Evolutionary conservation across 2,113 vertebrate genomes (phyloP).

Genomic region (Dasyornis broadbenti): DNA sequence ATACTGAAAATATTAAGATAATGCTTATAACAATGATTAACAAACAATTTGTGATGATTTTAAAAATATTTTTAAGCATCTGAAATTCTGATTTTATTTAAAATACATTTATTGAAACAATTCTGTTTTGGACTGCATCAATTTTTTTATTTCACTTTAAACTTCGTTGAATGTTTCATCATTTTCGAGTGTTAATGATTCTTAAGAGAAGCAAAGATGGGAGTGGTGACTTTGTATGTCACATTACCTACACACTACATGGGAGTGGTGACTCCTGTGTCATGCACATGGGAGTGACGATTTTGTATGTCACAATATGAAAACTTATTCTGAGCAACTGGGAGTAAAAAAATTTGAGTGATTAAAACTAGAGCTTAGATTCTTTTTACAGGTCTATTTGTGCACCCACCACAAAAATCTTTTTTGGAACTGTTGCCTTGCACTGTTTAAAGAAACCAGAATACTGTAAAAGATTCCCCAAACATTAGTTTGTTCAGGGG

Average conservation of each 20-base stretch:
- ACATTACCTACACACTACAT: neutral
- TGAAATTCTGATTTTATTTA: neutral
- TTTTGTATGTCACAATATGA: neutral
- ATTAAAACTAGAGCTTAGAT: neutral
- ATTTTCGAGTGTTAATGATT: rapidly evolving
- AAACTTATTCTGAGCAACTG: neutral
- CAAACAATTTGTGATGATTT: neutral
- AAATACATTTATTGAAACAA: neutral
- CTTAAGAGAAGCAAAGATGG: neutral
- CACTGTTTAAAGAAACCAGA: neutral
- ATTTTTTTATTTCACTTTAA: neutral
- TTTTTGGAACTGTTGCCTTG: neutral
- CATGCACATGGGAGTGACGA: neutral
- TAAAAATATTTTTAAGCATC: neutral
- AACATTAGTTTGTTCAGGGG: neutral
- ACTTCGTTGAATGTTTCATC: neutral
- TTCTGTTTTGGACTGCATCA: neutral
- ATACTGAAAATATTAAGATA: neutral
- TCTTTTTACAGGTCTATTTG: neutral
- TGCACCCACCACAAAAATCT: neutral
- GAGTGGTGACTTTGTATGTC: neutral
- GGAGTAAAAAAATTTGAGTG: neutral
- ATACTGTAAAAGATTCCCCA: neutral
- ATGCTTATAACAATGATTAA: neutral
- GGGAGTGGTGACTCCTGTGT: neutral